phyloP scores from a whole-genome alignment of 2,888 invertebrate genomes.

The Linyphia triangularis region DNA sequence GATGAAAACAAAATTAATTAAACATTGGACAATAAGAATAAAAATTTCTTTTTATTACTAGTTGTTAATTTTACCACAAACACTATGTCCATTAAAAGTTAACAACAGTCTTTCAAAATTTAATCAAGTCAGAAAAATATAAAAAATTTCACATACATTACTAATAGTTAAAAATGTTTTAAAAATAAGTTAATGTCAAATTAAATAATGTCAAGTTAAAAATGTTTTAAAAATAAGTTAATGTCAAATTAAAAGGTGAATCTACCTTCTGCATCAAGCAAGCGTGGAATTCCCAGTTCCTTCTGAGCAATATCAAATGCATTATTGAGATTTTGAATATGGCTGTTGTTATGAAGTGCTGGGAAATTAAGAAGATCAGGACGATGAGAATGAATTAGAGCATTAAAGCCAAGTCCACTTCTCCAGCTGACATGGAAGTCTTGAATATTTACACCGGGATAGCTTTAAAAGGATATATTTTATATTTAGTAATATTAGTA shows the following conservation, averaged over 20 bases:
- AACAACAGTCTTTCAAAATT: too few species aligned
- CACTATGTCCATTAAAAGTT: too few species aligned
- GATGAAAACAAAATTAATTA: too few species aligned
- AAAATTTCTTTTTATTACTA: too few species aligned
- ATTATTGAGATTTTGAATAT: slow-evolving; percentile 97
- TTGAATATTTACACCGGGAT: slow-evolving; percentile 81
- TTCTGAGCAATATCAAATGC: slow-evolving; percentile 97
- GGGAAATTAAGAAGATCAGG: slow-evolving; percentile 96
- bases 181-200: background rate
- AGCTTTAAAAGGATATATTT: slow-evolving; percentile 77
- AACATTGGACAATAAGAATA: too few species aligned
- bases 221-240: background rate
- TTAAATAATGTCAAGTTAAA: background rate
- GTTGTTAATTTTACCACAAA: too few species aligned
- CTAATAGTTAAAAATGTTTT: too few species aligned
- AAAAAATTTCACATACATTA: too few species aligned
- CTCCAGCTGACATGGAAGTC: slow-evolving; percentile 91
- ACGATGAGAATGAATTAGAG: slow-evolving; percentile 97
- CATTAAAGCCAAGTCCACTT: slow-evolving; percentile 97
- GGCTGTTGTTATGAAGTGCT: slow-evolving; percentile 87
- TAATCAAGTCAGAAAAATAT: too few species aligned
- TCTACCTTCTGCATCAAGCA: slow-evolving; percentile 94
- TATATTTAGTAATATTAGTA: too few species aligned
- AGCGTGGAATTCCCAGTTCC: slow-evolving; percentile 93
- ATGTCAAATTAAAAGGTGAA: background rate